A percentile compares a stretch with the other conserved stretches of the same genome.
Evolutionary conservation across 2,797 vertebrate species (phyloP).

Genomic region (Nasua narica): DNA sequence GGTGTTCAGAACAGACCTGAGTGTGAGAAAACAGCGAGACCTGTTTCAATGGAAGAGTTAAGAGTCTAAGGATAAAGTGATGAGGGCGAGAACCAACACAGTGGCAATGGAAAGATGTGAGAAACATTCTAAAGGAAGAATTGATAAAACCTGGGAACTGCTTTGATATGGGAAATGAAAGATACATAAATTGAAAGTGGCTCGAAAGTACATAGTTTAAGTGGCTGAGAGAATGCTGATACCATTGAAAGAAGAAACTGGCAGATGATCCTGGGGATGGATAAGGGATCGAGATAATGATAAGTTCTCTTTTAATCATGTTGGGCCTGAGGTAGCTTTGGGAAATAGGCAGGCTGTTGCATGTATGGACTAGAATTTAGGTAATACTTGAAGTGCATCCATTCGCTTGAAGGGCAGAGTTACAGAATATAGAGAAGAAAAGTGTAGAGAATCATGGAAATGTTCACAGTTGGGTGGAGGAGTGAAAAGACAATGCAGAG

Average conservation of each 20-base stretch:
- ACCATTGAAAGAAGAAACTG: background rate
- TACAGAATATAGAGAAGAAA: background rate
- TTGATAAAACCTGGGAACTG: background rate
- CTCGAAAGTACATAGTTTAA: background rate
- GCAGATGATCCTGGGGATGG: background rate
- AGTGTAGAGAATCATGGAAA: background rate
- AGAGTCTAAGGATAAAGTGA: background rate
- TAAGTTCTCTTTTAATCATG: background rate
- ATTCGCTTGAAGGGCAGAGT: background rate
- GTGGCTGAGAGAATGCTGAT: background rate
- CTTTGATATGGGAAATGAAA: background rate
- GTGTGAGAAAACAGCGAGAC: background rate
- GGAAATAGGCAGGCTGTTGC: background rate
- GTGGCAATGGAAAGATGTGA: background rate
- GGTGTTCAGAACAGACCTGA: background rate
- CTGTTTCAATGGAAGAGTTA: background rate
- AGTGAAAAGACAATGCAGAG: background rate
- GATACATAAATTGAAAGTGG: background rate
- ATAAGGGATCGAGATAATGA: background rate
- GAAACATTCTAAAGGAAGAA: background rate
- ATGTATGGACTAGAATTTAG: background rate
- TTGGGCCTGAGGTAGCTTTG: background rate
- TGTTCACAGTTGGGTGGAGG: background rate
- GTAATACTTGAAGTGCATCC: background rate
- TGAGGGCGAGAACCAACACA: background rate